Evolutionary conservation across 1,140 invertebrate genomes (phyloP), one percentile per base, ranked within the genome.

Genomic region (Meloidogyne floridensis): DNA sequence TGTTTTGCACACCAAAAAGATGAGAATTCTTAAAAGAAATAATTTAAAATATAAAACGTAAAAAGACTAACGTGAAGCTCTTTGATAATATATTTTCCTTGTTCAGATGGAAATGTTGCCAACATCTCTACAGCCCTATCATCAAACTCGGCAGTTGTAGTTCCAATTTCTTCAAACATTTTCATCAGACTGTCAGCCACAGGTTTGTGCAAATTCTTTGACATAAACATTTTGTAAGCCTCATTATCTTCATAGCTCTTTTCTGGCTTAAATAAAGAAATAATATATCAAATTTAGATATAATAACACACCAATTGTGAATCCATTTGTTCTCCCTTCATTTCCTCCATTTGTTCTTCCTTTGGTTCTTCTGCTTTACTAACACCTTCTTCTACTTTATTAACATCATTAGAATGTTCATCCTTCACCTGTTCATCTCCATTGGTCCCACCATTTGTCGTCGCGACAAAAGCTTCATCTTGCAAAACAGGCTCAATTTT

Each of bases 1-100:
- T 86, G 81, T 90, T 89, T 73, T 87, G 86, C 9, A 89, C 89
- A 5, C 88, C 88, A 72, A 84, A 89, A 43, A 89, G 72, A 65
- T 86, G 72, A 2, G 89, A 90, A 76, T 88, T 81, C 84, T 90
- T 51, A 71, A 13, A 15, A 3, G 8, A 11, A 18, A 80, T 32
- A 81, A 42, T 15, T 20, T 80, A 9, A 18, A 56, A 70, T 2
- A 43, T 8, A 54, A 51, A 75, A 15, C 71, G 42, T 70, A 15
- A 77, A 54, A 56, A 74, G 10, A 70, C 3, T 10, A 70, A 89
- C 87, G 20, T 76, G 80, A 13, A 89, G 75, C 80, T 89, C 81
- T 20, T 86, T 84, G 69, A 90, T 72, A 56, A 89, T 85, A 81
- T 80, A 89, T 47, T 84, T 84, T 10, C 79, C 88, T 80, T 89